Percentiles rank a stretch among this genome's conserved stretches.
Evolutionary conservation across 2,113 vertebrate genomes (phyloP).

Genomic region (Gambusia holbrooki): DNA sequence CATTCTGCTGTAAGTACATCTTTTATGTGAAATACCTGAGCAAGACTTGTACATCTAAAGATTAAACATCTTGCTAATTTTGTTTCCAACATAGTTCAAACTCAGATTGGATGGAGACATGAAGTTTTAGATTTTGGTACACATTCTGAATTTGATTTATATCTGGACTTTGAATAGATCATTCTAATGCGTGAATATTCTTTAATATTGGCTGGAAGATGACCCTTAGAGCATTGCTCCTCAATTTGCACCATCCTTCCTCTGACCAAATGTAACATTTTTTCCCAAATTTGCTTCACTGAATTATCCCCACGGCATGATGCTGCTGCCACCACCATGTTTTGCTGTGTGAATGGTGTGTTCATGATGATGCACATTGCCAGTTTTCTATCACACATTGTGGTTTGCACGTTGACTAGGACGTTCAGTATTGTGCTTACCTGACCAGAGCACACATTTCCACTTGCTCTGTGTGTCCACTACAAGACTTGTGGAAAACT

Average conservation of each 20-base stretch:
- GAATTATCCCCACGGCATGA: background rate
- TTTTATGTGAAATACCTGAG: no score
- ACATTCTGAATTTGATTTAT: background rate
- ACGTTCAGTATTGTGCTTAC: background rate
- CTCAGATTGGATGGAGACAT: background rate
- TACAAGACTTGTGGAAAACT: background rate
- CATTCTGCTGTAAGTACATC: background rate
- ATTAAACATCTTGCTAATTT: no score
- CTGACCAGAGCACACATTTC: background rate
- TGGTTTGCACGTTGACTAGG: background rate
- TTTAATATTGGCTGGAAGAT: background rate
- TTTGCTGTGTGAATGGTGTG: background rate
- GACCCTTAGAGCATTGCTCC: background rate
- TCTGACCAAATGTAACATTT: background rate
- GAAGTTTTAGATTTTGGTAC: background rate
- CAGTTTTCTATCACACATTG: background rate
- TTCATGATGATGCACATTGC: background rate
- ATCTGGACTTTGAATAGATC: background rate
- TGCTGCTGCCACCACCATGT: background rate
- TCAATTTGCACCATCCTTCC: background rate
- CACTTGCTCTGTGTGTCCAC: background rate
- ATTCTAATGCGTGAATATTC: background rate
- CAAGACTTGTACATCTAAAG: no score
- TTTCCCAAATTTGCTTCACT: background rate
- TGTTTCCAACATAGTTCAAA: background rate